Percentiles rank a stretch among this genome's conserved stretches.
These are phyloP conservation scores for Hirudinaria manillensis DNA, from an alignment of 2,888 invertebrate species.

Conservation along the genomic window DNA sequence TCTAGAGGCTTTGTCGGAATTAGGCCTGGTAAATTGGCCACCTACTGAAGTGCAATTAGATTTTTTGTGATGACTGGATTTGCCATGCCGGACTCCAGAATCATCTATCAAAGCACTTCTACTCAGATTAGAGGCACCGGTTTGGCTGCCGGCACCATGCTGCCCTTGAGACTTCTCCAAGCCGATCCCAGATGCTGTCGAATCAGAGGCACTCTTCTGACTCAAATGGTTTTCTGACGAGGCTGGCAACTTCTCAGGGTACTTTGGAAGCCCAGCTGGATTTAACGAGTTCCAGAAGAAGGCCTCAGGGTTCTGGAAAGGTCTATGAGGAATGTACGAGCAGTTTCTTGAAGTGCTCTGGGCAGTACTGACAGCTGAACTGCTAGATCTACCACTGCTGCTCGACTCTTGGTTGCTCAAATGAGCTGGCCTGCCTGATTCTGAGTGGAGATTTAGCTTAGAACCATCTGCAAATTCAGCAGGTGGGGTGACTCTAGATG, in stretches of 20 bases:
- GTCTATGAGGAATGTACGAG: slow-evolving; percentile 24
- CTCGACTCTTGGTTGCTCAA: not conserved
- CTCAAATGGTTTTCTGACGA: not conserved
- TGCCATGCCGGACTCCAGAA: not conserved
- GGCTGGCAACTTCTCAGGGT: not conserved
- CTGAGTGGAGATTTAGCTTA: not conserved
- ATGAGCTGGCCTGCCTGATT: not conserved
- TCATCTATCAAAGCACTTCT: not conserved
- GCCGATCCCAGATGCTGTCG: too few species aligned
- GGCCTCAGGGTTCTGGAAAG: slow-evolving; percentile 24
- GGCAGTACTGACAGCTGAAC: not conserved
- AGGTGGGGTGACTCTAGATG: slow-evolving; percentile 3
- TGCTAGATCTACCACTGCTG: not conserved
- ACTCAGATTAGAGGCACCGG: not conserved
- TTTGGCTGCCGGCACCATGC: not conserved
- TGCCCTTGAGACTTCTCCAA: not conserved
- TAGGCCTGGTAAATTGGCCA: too few species aligned
- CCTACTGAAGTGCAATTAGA: not conserved
- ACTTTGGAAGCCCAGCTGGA: not conserved
- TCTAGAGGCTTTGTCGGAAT: not conserved
- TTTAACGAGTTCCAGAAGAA: slow-evolving; percentile 10
- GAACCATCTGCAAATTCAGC: slow-evolving; percentile 7
- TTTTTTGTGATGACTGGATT: not conserved
- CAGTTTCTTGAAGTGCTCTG: not conserved
- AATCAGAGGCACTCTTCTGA: not conserved